Conservation (phyloP, 2,797 vertebrate species). For the Muscicapa comitata region DNA sequence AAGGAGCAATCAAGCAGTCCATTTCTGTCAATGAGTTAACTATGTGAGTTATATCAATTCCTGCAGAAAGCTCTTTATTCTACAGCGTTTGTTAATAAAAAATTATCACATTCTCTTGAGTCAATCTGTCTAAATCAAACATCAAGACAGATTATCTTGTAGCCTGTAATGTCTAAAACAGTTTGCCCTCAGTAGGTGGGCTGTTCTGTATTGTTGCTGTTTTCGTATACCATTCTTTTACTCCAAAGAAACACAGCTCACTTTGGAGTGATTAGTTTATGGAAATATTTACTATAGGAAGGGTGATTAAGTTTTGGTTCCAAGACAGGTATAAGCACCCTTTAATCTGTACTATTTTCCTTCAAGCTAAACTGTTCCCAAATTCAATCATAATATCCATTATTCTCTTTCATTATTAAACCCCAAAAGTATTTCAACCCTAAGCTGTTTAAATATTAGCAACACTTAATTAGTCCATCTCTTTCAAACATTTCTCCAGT, state of each 20-base stretch:
- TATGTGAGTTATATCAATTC: neutral
- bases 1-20: neutral
- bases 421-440: neutral
- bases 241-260: neutral
- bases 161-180: neutral
- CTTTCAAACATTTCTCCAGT: neutral
- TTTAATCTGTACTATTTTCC: neutral
- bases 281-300: slow-evolving; percentile 13
- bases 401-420: neutral
- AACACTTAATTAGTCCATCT: neutral
- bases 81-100: neutral
- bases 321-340: neutral
- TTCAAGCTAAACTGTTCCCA: neutral
- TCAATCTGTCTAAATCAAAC: neutral
- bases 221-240: neutral
- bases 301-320: neutral
- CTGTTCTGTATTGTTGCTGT: neutral
- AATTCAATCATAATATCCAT: neutral
- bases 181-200: neutral
- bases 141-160: neutral
- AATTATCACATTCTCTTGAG: neutral
- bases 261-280: neutral
- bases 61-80: neutral
- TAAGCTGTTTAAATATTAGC: neutral
- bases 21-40: neutral